Conservation (phyloP, 2,888 invertebrate genomes). For the Meiosimyza platycephala region DNA sequence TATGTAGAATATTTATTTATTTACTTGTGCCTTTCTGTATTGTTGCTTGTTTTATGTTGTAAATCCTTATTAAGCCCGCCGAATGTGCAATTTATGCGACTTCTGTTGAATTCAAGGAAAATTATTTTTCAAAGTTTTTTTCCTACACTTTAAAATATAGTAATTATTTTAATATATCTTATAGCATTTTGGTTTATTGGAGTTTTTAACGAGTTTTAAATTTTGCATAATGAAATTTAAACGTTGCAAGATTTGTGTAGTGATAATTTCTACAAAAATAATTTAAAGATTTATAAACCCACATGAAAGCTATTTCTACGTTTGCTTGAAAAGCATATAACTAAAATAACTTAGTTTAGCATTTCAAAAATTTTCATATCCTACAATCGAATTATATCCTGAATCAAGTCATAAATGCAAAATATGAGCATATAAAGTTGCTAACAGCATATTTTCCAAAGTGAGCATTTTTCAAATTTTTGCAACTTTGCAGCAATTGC, state of each 20-base stretch:
- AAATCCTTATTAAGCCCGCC: conserved; percentile 24
- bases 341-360: no score
- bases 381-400: no score
- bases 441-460: no score
- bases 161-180: conserved; percentile 1
- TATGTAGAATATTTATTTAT: background rate
- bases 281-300: no score
- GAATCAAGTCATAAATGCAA: no score
- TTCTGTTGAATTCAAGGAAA: background rate
- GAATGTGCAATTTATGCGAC: conserved; percentile 16
- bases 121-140: no score
- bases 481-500: background rate
- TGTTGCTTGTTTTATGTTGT: conserved; percentile 3
- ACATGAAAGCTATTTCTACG: no score
- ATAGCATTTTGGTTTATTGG: conserved; percentile 1
- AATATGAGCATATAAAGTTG: no score
- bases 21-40: background rate
- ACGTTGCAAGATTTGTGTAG: no score
- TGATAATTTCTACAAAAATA: no score
- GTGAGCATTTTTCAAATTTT: conserved; percentile 1
- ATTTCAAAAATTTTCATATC: no score
- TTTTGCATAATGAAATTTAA: background rate
- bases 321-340: no score
- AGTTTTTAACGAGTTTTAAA: conserved; percentile 14
- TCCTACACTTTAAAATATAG: background rate